Conservation (phyloP, 2,888 invertebrate genomes). For the Drosophila austrosaltans region DNA sequence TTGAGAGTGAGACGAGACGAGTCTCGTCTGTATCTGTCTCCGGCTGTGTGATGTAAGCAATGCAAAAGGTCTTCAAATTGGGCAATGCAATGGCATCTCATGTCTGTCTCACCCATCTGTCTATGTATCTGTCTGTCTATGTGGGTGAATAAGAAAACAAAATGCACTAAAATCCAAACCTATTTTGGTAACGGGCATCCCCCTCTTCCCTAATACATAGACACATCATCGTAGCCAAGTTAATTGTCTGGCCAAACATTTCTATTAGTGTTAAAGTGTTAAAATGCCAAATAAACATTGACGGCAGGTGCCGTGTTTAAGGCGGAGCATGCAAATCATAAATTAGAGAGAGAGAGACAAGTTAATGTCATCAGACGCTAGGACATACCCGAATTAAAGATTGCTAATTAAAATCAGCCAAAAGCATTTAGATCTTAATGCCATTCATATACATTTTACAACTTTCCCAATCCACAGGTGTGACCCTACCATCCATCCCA, state of each 20-base stretch:
- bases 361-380: slow-evolving; percentile 34
- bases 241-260: slow-evolving; percentile 62
- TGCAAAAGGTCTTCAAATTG: slow-evolving; percentile 39
- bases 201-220: slow-evolving; percentile 28
- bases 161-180: slow-evolving; percentile 28
- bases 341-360: slow-evolving; percentile 30
- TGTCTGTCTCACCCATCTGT: neutral
- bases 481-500: neutral
- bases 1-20: slow-evolving; percentile 43
- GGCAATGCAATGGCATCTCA: slow-evolving; percentile 23
- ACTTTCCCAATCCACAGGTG: neutral
- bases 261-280: slow-evolving; percentile 57
- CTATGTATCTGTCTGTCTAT: neutral
- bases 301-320: slow-evolving; percentile 55
- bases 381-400: slow-evolving; percentile 3
- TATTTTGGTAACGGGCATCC: slow-evolving; percentile 34
- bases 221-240: slow-evolving; percentile 42
- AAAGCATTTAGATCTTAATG: slow-evolving; percentile 40
- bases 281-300: slow-evolving; percentile 56
- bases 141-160: slow-evolving; percentile 32
- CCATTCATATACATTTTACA: slow-evolving; percentile 21
- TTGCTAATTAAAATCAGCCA: slow-evolving; percentile 64
- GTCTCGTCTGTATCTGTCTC: slow-evolving; percentile 49
- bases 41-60: slow-evolving; percentile 69
- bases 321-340: slow-evolving; percentile 38